These are phyloP conservation scores for Eubasilissa splendida DNA, from an alignment of 2,888 invertebrate species.

Conservation along the genomic window DNA sequence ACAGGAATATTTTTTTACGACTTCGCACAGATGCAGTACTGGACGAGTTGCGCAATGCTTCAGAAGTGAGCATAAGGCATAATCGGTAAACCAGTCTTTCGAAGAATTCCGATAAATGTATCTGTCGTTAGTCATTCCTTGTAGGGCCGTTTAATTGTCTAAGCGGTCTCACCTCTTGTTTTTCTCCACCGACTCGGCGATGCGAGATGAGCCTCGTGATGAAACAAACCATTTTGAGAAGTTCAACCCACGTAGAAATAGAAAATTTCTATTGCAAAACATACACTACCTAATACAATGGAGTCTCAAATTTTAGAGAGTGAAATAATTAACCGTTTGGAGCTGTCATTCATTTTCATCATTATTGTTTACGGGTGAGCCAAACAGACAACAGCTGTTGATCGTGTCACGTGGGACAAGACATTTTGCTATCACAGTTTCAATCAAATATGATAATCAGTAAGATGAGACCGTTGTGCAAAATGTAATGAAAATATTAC, in stretches of 20 bases:
- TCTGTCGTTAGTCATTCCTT: conserved; percentile 18
- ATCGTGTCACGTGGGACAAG: not conserved
- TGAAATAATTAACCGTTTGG: conserved; percentile 24
- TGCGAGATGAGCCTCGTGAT: conserved; percentile 26
- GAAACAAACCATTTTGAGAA: conserved; percentile 7
- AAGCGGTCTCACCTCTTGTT: not conserved
- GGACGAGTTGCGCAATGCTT: too few relatives aligned
- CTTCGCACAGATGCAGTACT: too few relatives aligned
- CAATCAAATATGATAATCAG: too few relatives aligned
- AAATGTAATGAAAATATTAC: too few relatives aligned
- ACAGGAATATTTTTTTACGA: too few relatives aligned
- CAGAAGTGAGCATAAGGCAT: not conserved
- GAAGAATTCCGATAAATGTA: not conserved
- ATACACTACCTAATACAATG: conserved; percentile 25
- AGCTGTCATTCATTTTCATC: conserved; percentile 31
- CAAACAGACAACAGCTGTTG: conserved; percentile 13
- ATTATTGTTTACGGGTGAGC: conserved; percentile 14
- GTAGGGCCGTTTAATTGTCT: conserved; percentile 27
- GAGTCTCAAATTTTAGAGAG: conserved; percentile 12
- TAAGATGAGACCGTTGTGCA: too few relatives aligned
- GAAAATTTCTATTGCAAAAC: conserved; percentile 23
- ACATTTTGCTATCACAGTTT: too few relatives aligned
- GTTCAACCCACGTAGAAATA: conserved; percentile 23
- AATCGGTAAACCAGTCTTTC: not conserved
- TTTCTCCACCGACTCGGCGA: conserved; percentile 20